Conservation (phyloP, 2,113 vertebrate species). For the Aramus guarauna region DNA sequence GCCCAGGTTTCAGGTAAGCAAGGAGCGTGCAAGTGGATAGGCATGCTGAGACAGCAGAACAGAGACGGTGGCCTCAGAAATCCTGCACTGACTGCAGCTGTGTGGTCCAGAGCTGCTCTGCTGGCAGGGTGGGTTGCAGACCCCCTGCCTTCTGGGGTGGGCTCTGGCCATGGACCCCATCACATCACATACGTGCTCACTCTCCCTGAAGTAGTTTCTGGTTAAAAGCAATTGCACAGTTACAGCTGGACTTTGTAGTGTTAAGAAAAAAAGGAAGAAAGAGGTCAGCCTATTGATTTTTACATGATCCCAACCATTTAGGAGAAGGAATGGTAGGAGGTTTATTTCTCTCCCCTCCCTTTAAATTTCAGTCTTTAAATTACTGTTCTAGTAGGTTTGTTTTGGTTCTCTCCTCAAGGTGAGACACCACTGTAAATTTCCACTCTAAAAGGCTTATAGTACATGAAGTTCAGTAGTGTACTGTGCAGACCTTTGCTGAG, state of each 20-base stretch:
- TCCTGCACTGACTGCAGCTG: neutral
- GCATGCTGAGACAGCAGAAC: neutral
- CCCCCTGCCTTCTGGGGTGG: neutral
- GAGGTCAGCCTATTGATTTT: constrained; percentile 29
- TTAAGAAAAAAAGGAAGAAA: neutral
- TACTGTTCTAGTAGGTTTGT: constrained; percentile 10
- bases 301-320: neutral
- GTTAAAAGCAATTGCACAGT: neutral
- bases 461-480: neutral
- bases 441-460: constrained; percentile 9
- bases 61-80: neutral
- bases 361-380: constrained; percentile 36
- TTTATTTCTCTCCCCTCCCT: constrained; percentile 10
- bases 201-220: neutral
- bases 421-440: constrained; percentile 15
- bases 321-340: neutral
- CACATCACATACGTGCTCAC: accelerated
- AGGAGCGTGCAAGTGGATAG: neutral
- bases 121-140: accelerated
- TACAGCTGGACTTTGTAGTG: neutral
- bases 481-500: neutral
- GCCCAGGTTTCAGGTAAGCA: neutral
- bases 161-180: neutral
- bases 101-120: accelerated
- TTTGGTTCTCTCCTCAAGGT: constrained; percentile 11